Percentiles rank a stretch among this genome's conserved stretches.
These are phyloP conservation scores for Diacarnus erythraeanus DNA, from an alignment of 37 sponge, comb jelly and placozoan species.

Conservation along the genomic window DNA sequence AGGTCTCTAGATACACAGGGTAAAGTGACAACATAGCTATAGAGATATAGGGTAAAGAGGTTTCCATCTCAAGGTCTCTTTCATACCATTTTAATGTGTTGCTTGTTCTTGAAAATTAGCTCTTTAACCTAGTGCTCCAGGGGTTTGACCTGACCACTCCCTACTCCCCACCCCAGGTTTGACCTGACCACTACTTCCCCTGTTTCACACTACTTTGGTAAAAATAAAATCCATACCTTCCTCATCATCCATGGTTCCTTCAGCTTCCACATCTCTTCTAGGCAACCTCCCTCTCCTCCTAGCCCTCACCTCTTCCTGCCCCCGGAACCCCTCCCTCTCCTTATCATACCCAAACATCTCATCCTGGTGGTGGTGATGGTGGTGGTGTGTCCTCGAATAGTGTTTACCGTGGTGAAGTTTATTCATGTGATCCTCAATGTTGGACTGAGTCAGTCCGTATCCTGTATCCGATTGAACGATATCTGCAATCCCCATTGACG, in stretches of 20 bases:
- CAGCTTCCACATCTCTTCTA: background rate
- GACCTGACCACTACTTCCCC: too few relatives aligned
- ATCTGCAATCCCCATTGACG: slow-evolving; percentile 12
- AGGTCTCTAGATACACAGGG: too few relatives aligned
- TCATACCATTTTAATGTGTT: too few relatives aligned
- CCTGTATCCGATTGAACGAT: background rate
- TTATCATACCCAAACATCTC: background rate
- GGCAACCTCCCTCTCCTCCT: background rate
- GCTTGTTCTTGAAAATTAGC: too few relatives aligned
- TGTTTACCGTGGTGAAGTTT: slow-evolving; percentile 11
- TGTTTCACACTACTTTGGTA: too few relatives aligned
- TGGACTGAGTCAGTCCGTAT: slow-evolving; percentile 14
- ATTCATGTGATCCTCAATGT: slow-evolving; percentile 11
- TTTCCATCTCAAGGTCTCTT: too few relatives aligned
- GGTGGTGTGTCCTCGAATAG: background rate
- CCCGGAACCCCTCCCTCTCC: slow-evolving; percentile 1
- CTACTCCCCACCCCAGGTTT: too few relatives aligned
- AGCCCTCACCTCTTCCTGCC: background rate
- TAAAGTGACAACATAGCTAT: too few relatives aligned
- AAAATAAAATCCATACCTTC: background rate
- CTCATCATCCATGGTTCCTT: background rate
- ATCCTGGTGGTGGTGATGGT: background rate
- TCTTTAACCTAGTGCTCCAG: too few relatives aligned
- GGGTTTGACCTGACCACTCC: too few relatives aligned
- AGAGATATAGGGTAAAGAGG: too few relatives aligned